Percentiles rank a stretch among this genome's conserved stretches.
These are phyloP conservation scores for Gymnosoma rotundatum DNA, from an alignment of 2,888 invertebrate genomes.

Conservation along the genomic window DNA sequence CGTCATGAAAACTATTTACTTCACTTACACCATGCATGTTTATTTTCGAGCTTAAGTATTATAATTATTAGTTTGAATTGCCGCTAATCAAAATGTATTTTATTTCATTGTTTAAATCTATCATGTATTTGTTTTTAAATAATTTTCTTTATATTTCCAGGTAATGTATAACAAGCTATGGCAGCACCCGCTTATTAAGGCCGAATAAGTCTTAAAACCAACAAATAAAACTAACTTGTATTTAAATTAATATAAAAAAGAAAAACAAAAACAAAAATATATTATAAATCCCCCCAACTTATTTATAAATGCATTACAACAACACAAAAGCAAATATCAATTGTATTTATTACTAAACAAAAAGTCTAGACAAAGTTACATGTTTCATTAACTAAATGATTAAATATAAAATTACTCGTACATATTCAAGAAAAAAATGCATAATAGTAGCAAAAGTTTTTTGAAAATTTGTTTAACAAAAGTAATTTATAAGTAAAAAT, in stretches of 20 bases:
- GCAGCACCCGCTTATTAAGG: slow-evolving; percentile 65
- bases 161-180: slow-evolving; percentile 69
- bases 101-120: neutral
- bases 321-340: slow-evolving; percentile 57
- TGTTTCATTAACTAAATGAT: slow-evolving; percentile 52
- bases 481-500: slow-evolving; percentile 26
- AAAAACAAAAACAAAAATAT: neutral
- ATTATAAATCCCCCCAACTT: slow-evolving; percentile 7
- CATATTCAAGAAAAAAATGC: neutral
- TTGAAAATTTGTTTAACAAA: slow-evolving; percentile 35
- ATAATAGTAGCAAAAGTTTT: slow-evolving; percentile 12
- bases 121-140: neutral
- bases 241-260: slow-evolving; percentile 15
- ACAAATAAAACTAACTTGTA: slow-evolving; percentile 38
- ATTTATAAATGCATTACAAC: slow-evolving; percentile 41
- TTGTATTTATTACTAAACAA: slow-evolving; percentile 55
- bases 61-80: no score
- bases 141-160: slow-evolving; percentile 39
- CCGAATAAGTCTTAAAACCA: slow-evolving; percentile 14
- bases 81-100: no score
- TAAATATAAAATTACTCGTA: slow-evolving; percentile 37
- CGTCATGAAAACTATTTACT: no score
- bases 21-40: no score
- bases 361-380: slow-evolving; percentile 48
- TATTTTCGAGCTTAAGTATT: no score